Percentiles rank a stretch among this genome's conserved stretches.
These are phyloP conservation scores for Platyrinchus mystaceus DNA, from an alignment of 2,797 vertebrate species.

Conservation along the genomic window DNA sequence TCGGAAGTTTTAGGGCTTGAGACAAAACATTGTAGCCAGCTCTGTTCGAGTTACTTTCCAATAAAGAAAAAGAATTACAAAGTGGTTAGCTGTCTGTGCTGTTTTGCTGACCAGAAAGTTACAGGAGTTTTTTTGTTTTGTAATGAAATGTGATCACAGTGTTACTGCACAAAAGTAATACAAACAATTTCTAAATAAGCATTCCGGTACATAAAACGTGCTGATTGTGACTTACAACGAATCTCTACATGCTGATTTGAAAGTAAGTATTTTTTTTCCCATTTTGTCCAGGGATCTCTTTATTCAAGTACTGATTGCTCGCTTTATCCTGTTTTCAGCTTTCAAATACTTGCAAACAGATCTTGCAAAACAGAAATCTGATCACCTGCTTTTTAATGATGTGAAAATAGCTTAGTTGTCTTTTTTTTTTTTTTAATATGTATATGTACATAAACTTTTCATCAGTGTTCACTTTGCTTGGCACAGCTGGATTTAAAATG, in stretches of 20 bases:
- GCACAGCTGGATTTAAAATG: neutral
- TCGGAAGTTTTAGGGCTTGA: neutral
- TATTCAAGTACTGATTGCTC: neutral
- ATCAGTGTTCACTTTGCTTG: neutral
- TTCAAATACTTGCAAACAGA: conserved; percentile 10
- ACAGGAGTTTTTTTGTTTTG: neutral
- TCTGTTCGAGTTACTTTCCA: neutral
- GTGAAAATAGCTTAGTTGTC: neutral
- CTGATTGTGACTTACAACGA: neutral
- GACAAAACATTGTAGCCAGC: neutral
- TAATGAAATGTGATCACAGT: neutral
- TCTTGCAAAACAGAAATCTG: conserved; percentile 24
- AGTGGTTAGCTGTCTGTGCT: conserved; percentile 5
- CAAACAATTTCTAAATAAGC: neutral
- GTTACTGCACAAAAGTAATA: neutral
- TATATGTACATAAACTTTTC: neutral
- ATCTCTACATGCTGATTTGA: neutral
- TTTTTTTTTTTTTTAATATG: neutral
- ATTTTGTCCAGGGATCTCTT: neutral
- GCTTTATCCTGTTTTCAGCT: neutral
- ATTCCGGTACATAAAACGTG: neutral
- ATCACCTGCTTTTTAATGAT: neutral
- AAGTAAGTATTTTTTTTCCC: neutral
- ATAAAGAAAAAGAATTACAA: conserved; percentile 18
- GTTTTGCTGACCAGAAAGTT: neutral